Percentiles rank a stretch among this genome's conserved stretches.
Evolutionary conservation across 2,888 invertebrate species (phyloP).

Genomic region (Pecten maximus): DNA sequence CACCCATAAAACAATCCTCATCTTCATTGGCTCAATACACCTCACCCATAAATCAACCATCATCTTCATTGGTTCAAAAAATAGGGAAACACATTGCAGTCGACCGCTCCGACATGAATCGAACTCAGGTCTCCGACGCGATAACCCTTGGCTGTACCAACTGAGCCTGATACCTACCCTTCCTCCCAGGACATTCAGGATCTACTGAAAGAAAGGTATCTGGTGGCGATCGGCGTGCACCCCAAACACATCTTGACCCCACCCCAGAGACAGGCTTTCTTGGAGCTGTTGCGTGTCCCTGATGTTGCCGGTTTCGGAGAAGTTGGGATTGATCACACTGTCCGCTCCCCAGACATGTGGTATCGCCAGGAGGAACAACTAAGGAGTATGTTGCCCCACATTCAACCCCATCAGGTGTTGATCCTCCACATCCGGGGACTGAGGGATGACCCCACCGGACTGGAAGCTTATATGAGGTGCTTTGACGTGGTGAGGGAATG

Average conservation of each 20-base stretch:
- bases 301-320: background rate
- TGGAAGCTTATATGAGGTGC: background rate
- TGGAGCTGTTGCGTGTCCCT: background rate
- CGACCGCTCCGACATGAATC: no score
- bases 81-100: no score
- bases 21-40: no score
- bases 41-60: no score
- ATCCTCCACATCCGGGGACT: background rate
- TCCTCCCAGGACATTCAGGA: background rate
- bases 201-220: background rate
- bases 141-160: background rate
- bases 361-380: background rate
- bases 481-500: background rate
- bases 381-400: background rate
- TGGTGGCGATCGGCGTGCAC: background rate
- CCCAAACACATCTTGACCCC: background rate
- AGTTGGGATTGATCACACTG: background rate
- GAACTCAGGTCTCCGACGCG: no score
- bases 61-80: no score
- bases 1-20: no score
- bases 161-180: slow-evolving; percentile 26
- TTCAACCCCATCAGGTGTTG: background rate
- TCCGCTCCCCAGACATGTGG: background rate
- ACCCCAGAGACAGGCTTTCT: background rate
- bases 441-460: background rate